These are phyloP conservation scores for Chionodraco myersi DNA, from an alignment of 2,113 vertebrate species.

Conservation along the genomic window DNA sequence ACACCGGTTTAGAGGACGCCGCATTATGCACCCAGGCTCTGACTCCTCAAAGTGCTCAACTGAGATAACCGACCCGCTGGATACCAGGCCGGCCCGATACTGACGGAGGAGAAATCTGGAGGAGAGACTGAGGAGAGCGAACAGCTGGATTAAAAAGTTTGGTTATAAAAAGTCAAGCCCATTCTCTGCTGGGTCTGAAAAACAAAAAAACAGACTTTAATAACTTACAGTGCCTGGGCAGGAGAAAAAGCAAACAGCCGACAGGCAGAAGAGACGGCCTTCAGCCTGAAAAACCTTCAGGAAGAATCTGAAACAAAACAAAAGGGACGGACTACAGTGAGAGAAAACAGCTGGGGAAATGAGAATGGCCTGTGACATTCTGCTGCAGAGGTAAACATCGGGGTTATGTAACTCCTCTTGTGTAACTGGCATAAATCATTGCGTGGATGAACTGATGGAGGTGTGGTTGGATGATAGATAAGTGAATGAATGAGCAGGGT, in stretches of 20 bases:
- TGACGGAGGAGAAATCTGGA: constrained; percentile 12
- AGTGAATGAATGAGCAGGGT: constrained; percentile 4
- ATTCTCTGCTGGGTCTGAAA: constrained; percentile 21
- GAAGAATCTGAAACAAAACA: constrained; percentile 14
- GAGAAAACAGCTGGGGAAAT: constrained; percentile 64
- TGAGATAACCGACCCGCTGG: constrained; percentile 78
- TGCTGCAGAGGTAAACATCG: constrained; percentile 89
- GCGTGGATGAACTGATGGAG: neutral
- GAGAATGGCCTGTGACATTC: constrained; percentile 90
- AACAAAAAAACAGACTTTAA: constrained; percentile 20
- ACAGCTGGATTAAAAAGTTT: constrained; percentile 28
- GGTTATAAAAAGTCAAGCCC: constrained; percentile 36
- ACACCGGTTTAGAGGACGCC: constrained; percentile 47
- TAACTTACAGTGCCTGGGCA: constrained; percentile 4
- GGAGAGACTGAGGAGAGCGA: constrained; percentile 19
- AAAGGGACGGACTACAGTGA: constrained; percentile 36
- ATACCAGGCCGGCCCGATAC: constrained; percentile 14
- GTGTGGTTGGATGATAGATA: neutral
- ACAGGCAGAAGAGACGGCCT: neutral
- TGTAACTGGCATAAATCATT: constrained; percentile 24
- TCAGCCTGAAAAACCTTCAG: constrained; percentile 14
- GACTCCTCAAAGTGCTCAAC: constrained; percentile 81
- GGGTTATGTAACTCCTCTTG: constrained; percentile 51
- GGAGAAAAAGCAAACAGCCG: constrained; percentile 10
- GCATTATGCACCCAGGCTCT: constrained; percentile 83